Evolutionary conservation across 2,888 invertebrate species (phyloP).

Genomic region (Heliconius erato): DNA sequence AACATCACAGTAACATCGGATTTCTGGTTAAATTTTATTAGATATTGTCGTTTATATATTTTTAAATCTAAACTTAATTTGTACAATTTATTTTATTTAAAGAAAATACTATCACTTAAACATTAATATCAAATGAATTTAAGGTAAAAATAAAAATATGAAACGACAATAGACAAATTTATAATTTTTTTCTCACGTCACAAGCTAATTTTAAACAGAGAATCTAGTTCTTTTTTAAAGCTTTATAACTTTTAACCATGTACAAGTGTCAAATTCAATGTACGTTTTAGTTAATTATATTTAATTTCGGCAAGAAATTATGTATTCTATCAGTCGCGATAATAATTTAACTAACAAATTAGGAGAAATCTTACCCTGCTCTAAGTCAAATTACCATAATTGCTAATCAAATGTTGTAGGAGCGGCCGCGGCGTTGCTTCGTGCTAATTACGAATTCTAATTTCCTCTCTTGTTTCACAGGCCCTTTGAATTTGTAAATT

Average conservation of each 20-base stretch:
- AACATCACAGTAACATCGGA: conserved; percentile 37
- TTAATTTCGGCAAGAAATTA: conserved; percentile 56
- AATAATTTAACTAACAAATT: conserved; percentile 85
- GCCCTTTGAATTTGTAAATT: conserved; percentile 85
- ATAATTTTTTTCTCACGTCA: not conserved
- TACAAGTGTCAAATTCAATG: conserved; percentile 32
- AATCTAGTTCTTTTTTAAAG: not conserved
- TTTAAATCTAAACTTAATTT: too few relatives aligned
- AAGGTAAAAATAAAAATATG: not conserved
- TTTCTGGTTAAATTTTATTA: conserved; percentile 15
- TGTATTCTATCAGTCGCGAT: conserved; percentile 69
- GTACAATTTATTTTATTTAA: too few relatives aligned
- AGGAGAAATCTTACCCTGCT: conserved; percentile 84
- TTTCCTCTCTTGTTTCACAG: conserved; percentile 83
- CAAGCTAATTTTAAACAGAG: not conserved
- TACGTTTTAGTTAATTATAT: conserved; percentile 48
- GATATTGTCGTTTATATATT: not conserved
- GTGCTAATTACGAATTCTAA: conserved; percentile 85
- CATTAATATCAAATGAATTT: not conserved
- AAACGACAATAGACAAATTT: not conserved
- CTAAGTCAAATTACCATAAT: conserved; percentile 85
- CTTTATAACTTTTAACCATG: not conserved
- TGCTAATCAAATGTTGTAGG: conserved; percentile 85
- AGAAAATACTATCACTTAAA: too few relatives aligned
- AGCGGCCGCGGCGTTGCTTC: conserved; percentile 75